Evolutionary conservation across 2,888 invertebrate genomes (phyloP), one percentile per base, ranked within the genome.

Genomic region (Eupithecia pulchellata): DNA sequence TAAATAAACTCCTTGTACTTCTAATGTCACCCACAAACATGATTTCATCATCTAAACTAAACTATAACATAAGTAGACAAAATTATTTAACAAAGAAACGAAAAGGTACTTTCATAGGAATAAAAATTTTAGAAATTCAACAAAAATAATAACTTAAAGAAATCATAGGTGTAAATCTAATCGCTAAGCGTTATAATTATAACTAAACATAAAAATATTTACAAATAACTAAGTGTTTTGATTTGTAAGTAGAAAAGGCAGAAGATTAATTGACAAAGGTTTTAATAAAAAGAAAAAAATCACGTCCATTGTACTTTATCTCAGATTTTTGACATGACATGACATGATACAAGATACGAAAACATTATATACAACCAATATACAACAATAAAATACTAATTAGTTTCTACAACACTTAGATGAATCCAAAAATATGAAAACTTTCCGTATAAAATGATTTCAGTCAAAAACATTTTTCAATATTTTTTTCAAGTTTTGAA

Each of bases 361-460:
- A 89, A 87, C 92, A 92, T 92, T 93, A 93, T 93, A 84, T 93
- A 93, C 93, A 93, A 92, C 90, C 92, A 92, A 92, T 93, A 87
- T 92, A 93, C 91, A 93, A 85, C 82, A 82, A 78, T 68, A 68
- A 60, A 69, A 66, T 71, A 75, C 9, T 75, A 73, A 74, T 79
- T 76, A 64, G 69, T 72, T 80, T 72, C 79, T 82, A 85, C 77
- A 84, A 76, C 77, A 78, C 67, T 72, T 74, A 75, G 29, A 66
- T 58, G 64, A 76, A 75, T 69, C 29, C 39, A 68, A 72, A 62
- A 20, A 34, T 67, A 68, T 42, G 61, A 52, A 70, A 57, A 69
- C 32, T 60, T 36, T 36, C 68, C 25, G 57, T 66, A 64, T 25
- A 58, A 71, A 52, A 52, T 63, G n/a, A 29, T 36, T 62, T 69